These are phyloP conservation scores for Probaryconus sp. DNA, from an alignment of 1,140 invertebrate species.

Conservation along the genomic window DNA sequence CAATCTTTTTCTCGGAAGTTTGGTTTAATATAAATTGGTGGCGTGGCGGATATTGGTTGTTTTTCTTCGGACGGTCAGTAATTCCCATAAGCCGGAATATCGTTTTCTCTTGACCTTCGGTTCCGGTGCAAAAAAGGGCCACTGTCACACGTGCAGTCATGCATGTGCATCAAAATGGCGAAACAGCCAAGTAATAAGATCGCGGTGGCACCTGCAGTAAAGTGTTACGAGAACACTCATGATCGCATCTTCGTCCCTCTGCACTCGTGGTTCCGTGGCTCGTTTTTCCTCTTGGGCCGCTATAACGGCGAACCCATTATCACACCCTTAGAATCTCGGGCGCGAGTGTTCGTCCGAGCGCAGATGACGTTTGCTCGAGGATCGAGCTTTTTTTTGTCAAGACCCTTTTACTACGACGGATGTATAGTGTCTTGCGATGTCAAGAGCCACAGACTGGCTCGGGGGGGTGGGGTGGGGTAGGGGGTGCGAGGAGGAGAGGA, in stretches of 20 bases:
- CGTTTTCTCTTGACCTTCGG: conserved; percentile 34
- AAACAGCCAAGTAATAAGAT: conserved; percentile 71
- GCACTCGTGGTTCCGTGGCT: conserved; percentile 38
- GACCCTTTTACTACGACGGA: conserved; percentile 19
- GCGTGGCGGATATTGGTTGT: too few species aligned
- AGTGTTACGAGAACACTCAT: conserved; percentile 74
- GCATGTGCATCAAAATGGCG: conserved; percentile 60
- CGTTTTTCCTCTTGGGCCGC: conserved; percentile 46
- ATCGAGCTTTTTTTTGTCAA: conserved; percentile 21
- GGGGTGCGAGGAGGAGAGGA: too few species aligned
- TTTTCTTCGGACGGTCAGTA: conserved; percentile 30
- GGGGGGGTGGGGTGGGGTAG: too few species aligned
- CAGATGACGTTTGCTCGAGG: conserved; percentile 39
- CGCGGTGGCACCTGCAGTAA: conserved; percentile 71
- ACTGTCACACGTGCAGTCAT: conserved; percentile 22
- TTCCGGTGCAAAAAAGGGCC: conserved; percentile 22
- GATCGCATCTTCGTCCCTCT: conserved; percentile 63
- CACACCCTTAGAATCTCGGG: conserved; percentile 61
- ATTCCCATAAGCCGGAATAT: conserved; percentile 1
- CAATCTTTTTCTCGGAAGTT: too few species aligned
- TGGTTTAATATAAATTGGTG: too few species aligned
- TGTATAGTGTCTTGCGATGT: conserved; percentile 36
- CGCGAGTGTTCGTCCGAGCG: conserved; percentile 30
- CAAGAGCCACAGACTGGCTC: conserved; percentile 10
- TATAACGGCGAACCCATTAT: conserved; percentile 60